A percentile compares a stretch with the other conserved stretches of the same genome.
Evolutionary conservation across 2,113 vertebrate genomes (phyloP).

Genomic region (Pelecanoides urinatrix): DNA sequence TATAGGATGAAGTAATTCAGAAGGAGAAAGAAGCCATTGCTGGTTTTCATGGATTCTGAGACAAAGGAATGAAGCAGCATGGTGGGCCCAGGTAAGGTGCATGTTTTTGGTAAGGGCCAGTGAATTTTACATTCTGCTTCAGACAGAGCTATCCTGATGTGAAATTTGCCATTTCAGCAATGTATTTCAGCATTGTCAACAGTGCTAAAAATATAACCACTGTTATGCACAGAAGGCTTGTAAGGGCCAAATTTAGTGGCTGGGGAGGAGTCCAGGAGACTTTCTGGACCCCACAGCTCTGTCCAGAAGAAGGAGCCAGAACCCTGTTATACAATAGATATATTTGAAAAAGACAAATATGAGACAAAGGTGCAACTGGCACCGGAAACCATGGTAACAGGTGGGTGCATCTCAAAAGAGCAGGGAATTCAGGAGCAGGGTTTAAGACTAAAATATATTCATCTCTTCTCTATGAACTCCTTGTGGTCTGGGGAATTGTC

Average conservation of each 20-base stretch:
- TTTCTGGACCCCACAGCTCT: not conserved
- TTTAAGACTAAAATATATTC: not conserved
- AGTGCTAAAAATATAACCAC: not conserved
- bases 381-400: slow-evolving; percentile 26
- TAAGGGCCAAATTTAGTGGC: not conserved
- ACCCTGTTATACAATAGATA: not conserved
- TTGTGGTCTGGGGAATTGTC: not conserved
- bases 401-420: not conserved
- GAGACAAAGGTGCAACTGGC: not conserved
- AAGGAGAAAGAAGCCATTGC: not conserved
- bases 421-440: not conserved
- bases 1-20: not conserved
- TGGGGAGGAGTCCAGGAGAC: not conserved
- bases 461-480: not conserved
- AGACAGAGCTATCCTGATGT: not conserved
- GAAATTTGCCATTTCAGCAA: not conserved
- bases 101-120: not conserved
- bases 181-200: not conserved
- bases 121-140: not conserved
- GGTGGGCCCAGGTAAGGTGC: not conserved
- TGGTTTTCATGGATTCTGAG: not conserved
- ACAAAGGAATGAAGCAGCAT: not conserved
- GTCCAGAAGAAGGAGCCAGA: not conserved
- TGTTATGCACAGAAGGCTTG: accelerated
- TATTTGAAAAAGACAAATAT: not conserved